Base-by-base conservation (phyloP, 2,797 vertebrate genomes). In the Otolemur crassicaudatus region DNA sequence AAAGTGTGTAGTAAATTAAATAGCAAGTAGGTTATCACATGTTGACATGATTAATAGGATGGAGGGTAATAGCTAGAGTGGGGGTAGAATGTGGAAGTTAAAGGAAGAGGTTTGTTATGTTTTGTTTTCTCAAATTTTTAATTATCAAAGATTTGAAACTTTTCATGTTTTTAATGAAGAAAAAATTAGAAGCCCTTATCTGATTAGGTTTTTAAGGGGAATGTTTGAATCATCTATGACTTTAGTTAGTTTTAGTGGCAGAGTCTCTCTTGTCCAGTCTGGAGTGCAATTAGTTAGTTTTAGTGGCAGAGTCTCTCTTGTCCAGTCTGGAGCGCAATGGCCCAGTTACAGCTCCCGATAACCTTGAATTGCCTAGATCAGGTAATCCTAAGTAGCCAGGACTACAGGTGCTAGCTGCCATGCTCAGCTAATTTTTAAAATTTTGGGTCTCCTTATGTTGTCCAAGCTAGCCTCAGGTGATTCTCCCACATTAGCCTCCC, bases 131-230 rank as follows among this genome's bases (percentile, higher is more conserved):
- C 5, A 23, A 49, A 37, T 83, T 88, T 67, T 60, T 76, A 73
- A 67, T 86, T 84, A 31, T 46, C 2, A 90, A 56, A 95, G 83
- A 70, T 58, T 80, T 31, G n/a, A 6, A 75, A 88, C 40, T 93
- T 75, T 60, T 40, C 7, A 9, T 60, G 40, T 94, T 73, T 95
- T 87, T 29, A 75, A 65, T 86, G 60, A 77, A 79, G 72, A 34
- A 63, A 86, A 87, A 58, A 20, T 69, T 84, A 92, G 70, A 81
- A 22, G 9, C n/a, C 43, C 29, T 92, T 84, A 53, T 37, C 70
- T 83, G 60, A 65, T 60, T 46, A 92, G 69, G 31, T 69, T 95
- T 95, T 96, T 87, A 80, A 89, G 29, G 76, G 22, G 34, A 96
- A 53, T 90, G 69, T 96, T 94, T 92, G 70, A 22, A 16, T 87